Evolutionary conservation across 2,797 vertebrate species (phyloP), one percentile per base, ranked within the genome.

Genomic region (Catharus ustulatus): DNA sequence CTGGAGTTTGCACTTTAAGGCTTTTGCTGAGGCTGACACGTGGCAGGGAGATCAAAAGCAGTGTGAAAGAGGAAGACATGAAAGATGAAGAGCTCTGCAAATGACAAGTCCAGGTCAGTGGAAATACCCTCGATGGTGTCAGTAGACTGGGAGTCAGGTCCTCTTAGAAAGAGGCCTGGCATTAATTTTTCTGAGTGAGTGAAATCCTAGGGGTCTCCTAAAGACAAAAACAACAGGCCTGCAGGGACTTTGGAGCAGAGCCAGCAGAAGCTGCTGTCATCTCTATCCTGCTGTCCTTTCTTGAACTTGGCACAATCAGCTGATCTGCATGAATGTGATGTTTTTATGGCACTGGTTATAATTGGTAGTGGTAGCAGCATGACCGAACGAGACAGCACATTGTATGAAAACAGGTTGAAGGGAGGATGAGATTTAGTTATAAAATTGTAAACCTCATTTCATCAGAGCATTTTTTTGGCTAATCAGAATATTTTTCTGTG

Each of bases 301-400:
- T 89, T 96, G 95, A 97, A 95, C 93, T 96, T 97, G 95, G 94
- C 94, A 94, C 68, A 68, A 93, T 94, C 93, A 97, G 94, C 93
- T 96, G 95, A 92, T 95, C 95, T 94, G 72, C 94, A 89, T 91
- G 90, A 95, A 94, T 89, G 77, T 93, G 93, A 97, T 93, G 88
- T 85, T 94, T 97, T 97, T 92, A 90, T 94, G 94, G 93, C 95
- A 93, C 45, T 79, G 78, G 77, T 85, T 94, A 80, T 89, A 94
- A 96, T 84, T 90, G 94, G 63, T 91, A 85, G 93, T 75, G 90
- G 90, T 87, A 93, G 91, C 83, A 87, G 74, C 75, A 68, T 4
- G 46, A 80, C 90, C 82, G 86, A 93, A 89, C 2, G 0, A 94
- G 90, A 75, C 64, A 90, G 62, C 14, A 45, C 67, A 71, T 82